Conservation (phyloP, 2,797 vertebrate genomes). For the Lemur catta region DNA sequence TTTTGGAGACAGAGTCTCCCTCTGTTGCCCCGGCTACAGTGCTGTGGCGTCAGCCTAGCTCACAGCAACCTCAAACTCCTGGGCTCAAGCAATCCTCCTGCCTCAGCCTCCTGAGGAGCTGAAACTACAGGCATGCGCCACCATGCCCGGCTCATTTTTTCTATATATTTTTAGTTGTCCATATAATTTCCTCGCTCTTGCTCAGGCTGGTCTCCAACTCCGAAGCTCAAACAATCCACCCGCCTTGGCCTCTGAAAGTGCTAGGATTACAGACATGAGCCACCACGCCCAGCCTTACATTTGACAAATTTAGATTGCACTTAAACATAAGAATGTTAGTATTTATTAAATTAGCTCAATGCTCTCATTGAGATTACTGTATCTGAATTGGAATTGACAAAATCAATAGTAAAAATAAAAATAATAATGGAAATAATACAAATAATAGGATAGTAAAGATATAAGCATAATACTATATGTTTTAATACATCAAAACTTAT, state of each 20-base stretch:
- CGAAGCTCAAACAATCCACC: too few species aligned
- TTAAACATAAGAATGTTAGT: not conserved
- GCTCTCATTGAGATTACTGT: not conserved
- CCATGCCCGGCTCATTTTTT: not conserved
- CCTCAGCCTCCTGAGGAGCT: not conserved
- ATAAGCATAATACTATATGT: not conserved
- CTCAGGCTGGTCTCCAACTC: not conserved
- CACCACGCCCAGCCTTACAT: not conserved
- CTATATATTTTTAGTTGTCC: not conserved
- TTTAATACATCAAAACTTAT: not conserved
- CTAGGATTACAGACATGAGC: too few species aligned
- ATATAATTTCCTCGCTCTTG: not conserved
- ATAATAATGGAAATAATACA: not conserved
- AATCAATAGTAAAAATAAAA: not conserved
- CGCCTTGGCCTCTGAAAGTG: too few species aligned
- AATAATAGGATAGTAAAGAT: not conserved
- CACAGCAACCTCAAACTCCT: not conserved
- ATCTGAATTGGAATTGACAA: not conserved
- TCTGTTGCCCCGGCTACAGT: not conserved
- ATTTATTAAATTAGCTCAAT: not conserved
- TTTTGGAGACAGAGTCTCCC: not conserved
- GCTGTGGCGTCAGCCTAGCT: not conserved
- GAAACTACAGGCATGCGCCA: too few species aligned
- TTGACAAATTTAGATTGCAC: not conserved
- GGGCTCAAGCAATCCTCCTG: not conserved